Evolutionary conservation across 1,140 invertebrate species (phyloP), one percentile per base, ranked within the genome.

Genomic region (Drosophila ananassae): DNA sequence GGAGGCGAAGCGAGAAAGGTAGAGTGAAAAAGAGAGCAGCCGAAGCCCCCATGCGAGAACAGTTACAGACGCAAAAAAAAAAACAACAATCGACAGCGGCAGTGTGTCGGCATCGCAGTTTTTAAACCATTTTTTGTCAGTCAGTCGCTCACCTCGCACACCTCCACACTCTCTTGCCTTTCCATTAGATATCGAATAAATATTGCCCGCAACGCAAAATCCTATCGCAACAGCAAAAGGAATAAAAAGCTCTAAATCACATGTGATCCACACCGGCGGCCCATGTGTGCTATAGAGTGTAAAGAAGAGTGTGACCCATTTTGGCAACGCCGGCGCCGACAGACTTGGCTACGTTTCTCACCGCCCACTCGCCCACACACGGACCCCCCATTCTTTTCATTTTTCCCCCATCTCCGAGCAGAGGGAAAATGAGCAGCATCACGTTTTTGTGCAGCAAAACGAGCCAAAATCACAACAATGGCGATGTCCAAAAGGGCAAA

Each of bases 361-460:
- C 17, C 60, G 39, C 72, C 66, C 72, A 41, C 54, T 53, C 54
- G 25, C 25, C 25, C 25, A 28, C 25, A 56, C 58, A 25, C 60
- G 44, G 22, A 25, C 41, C 41, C 25, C 41, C 25, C 25, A 4
- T 6, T 28, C 25, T 28, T 28, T 6, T 28, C 22, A 34, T 34
- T 10, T 21, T 63, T 30, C 22, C 64, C 64, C 13, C n/a, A 55
- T 46, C 61, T 48, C 63, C 34, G 32, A 57, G n/a, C 34, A 17
- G 17, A 17, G 17, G 17, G 17, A 69, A 69, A 39, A 87, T 87
- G 83, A 87, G 79, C 83, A 87, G 83, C 72, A 89, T 87, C 79
- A 87, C 83, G 83, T 89, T 87, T 87, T 87, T 89, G 61, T 87
- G 83, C 83, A 89, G 83, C 67, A 87, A 87, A 63, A 44, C 72